phyloP scores from a whole-genome alignment of 2,888 invertebrate genomes.

The Pemphredon lugubris region DNA sequence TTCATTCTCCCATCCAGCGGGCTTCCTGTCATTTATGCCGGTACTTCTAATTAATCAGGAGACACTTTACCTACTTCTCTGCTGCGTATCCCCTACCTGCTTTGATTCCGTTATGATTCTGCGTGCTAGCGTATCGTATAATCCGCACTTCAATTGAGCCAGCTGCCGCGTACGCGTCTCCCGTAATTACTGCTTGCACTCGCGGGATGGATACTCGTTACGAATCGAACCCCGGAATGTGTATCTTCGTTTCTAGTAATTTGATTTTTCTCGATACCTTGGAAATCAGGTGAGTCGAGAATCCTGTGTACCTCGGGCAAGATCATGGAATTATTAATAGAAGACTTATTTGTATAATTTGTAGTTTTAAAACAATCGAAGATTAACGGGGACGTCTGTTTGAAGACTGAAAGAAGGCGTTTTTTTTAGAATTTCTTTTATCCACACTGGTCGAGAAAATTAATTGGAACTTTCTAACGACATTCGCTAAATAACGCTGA shows the following conservation, averaged over 20 bases:
- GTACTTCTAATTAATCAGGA: slow-evolving; percentile 59
- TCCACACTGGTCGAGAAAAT: too few species aligned
- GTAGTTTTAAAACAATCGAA: too few species aligned
- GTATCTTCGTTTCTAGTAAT: not conserved
- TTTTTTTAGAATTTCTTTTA: too few species aligned
- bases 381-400: too few species aligned
- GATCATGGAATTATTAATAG: too few species aligned
- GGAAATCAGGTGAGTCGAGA: too few species aligned
- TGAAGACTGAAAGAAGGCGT: too few species aligned
- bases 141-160: slow-evolving; percentile 30
- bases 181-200: slow-evolving; percentile 39
- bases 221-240: not conserved
- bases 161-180: not conserved
- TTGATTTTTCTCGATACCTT: too few species aligned
- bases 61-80: slow-evolving; percentile 57
- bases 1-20: slow-evolving; percentile 27
- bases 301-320: too few species aligned
- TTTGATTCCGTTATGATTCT: slow-evolving; percentile 36
- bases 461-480: too few species aligned
- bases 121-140: slow-evolving; percentile 26
- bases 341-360: too few species aligned
- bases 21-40: slow-evolving; percentile 49
- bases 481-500: too few species aligned
- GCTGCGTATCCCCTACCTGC: slow-evolving; percentile 20
- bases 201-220: slow-evolving; percentile 14